Evolutionary conservation across 53 echinoderm and acorn worm genomes (phyloP), one percentile per base, ranked within the genome.

Genomic region (Antedon mediterranea): DNA sequence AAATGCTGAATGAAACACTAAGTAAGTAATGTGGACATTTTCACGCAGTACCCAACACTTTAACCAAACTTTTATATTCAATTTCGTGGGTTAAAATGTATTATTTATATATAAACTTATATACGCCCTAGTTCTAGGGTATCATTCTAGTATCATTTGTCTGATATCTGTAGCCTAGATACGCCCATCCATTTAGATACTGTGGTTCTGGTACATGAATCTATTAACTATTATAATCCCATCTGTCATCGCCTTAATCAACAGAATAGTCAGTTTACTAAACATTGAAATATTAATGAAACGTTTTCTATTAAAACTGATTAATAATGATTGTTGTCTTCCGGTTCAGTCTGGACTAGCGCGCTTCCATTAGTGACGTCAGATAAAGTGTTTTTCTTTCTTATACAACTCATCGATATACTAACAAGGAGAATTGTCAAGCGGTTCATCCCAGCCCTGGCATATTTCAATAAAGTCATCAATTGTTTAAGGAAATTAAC

Each of bases 401-500:
- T 15, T 23, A 15, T 57, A 18, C 20, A 37, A 37, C 37, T 37
- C 37, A 37, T 37, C 37, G 37, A 4, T 11, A 18, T 23, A 15
- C 57, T 57, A 57, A 57, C 57, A 57, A 57, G 57, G 57, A 18
- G 57, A 57, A 57, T 57, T 57, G 57, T 11, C 57, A 18, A 15
- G 23, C 23, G 23, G 1, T 3, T 8, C 41, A n/a, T 41, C 41
- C 13, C 13, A 41, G 41, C n/a, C 41, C 57, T 57, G 57, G 23
- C 57, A 57, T 57, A 57, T 57, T 57, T 57, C 57, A 57, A 57
- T 57, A 57, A 57, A 57, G 57, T 57, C 57, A 57, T 57, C 57
- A 57, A 57, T 57, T 57, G 57, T 57, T 57, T 57, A 6, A 57
- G 57, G 57, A 57, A 57, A 57, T 57, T 57, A 57, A 57, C 57